Conservation (phyloP, 2,888 invertebrate species). For the Gnatocerus cornutus region DNA sequence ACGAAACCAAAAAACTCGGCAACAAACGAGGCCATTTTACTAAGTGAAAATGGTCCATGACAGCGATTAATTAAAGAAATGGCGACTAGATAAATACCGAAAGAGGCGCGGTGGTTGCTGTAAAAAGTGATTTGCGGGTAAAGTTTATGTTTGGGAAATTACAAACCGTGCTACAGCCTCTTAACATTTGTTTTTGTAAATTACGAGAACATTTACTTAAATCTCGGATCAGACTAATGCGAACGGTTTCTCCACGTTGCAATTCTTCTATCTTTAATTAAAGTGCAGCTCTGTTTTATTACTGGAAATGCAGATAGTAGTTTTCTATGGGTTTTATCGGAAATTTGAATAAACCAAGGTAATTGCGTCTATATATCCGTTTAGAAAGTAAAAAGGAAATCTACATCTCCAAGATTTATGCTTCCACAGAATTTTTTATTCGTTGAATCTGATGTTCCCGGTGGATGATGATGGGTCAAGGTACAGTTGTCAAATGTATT, state of each 20-base stretch:
- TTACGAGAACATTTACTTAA: not conserved
- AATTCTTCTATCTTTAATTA: no score
- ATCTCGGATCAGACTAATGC: no score
- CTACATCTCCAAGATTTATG: slow-evolving; percentile 13
- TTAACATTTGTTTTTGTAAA: slow-evolving; percentile 6
- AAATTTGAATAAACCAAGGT: not conserved
- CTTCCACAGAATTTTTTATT: slow-evolving; percentile 1
- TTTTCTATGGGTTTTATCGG: no score
- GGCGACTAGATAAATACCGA: slow-evolving; percentile 29
- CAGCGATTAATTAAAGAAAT: slow-evolving; percentile 36
- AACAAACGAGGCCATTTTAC: slow-evolving; percentile 25
- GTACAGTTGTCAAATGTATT: not conserved
- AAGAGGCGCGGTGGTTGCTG: slow-evolving; percentile 4
- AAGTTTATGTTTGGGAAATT: slow-evolving; percentile 19
- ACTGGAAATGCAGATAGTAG: no score
- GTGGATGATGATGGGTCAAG: not conserved
- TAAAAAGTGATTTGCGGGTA: slow-evolving; percentile 34
- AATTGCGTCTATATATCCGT: slow-evolving; percentile 13
- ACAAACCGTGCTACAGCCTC: not conserved
- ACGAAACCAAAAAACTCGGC: slow-evolving; percentile 12
- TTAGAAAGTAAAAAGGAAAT: slow-evolving; percentile 17
- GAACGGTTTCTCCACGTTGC: no score
- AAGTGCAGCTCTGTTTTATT: no score
- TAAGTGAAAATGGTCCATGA: slow-evolving; percentile 34
- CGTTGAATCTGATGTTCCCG: no score